Percentiles rank a stretch among this genome's conserved stretches.
Conservation (phyloP, 2,113 vertebrate species). For the Neolamprologus ventralis region DNA sequence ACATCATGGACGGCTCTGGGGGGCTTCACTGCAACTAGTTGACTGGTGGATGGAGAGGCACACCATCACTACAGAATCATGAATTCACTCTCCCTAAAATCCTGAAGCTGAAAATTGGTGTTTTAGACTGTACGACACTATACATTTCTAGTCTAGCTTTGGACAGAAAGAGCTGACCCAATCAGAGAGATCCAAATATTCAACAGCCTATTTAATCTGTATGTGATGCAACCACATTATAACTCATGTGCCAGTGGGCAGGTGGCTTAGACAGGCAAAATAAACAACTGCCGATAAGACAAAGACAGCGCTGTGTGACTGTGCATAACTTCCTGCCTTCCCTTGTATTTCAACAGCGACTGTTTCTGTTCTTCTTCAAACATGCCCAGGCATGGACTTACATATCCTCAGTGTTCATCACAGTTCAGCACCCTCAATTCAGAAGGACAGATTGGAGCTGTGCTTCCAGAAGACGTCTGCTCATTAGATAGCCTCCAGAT, state of each 20-base stretch:
- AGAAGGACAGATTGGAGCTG: conserved; percentile 21
- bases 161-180: not conserved
- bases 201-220: not conserved
- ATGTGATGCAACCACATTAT: conserved; percentile 9
- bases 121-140: not conserved
- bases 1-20: conserved; percentile 62
- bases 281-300: not conserved
- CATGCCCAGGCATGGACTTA: not conserved
- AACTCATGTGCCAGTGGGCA: conserved; percentile 8
- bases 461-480: conserved; percentile 23
- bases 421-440: conserved; percentile 29
- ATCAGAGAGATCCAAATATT: not conserved
- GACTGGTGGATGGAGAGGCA: conserved; percentile 34
- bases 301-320: conserved; percentile 38
- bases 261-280: conserved; percentile 1
- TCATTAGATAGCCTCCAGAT: conserved; percentile 43
- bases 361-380: not conserved
- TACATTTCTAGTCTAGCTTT: not conserved
- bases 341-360: conserved; percentile 8
- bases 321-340: conserved; percentile 42
- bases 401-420: not conserved
- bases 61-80: not conserved
- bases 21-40: conserved; percentile 69
- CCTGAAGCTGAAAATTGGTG: not conserved
- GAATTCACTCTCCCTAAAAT: not conserved